Percentiles rank a stretch among this genome's conserved stretches.
phyloP scores from a whole-genome alignment of 2,888 invertebrate species.

The Tanypteryx hageni region DNA sequence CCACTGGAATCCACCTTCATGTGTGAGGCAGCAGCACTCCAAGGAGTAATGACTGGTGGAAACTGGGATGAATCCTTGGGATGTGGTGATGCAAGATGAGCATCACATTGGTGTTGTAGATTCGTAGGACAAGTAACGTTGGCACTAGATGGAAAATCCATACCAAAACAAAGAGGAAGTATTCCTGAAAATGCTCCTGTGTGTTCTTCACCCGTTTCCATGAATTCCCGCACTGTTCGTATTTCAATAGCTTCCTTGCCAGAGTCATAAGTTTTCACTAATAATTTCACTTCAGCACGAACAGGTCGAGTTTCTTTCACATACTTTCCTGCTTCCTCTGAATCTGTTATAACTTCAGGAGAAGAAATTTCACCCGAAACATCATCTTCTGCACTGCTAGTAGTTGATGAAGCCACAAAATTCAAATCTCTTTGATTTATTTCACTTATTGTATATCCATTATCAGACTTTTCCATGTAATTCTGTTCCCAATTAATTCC shows the following conservation, averaged over 20 bases:
- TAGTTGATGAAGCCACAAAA: not conserved
- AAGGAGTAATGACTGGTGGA: not conserved
- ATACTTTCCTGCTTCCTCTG: not conserved
- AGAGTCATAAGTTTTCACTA: conserved; percentile 76
- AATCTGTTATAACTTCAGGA: not conserved
- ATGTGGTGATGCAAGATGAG: not conserved
- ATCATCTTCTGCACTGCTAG: not conserved
- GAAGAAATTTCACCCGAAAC: not conserved
- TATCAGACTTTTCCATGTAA: not conserved
- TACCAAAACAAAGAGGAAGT: conserved; percentile 48
- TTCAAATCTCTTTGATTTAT: not conserved
- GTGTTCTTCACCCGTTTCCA: conserved; percentile 22
- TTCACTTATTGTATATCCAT: not conserved
- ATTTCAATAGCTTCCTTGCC: conserved; percentile 77
- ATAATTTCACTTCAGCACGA: conserved; percentile 76
- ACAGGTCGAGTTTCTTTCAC: not conserved
- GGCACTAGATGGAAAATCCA: not conserved
- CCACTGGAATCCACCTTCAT: not conserved
- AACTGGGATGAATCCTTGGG: not conserved
- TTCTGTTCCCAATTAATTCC: not conserved
- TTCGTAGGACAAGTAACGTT: not conserved
- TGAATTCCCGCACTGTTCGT: conserved; percentile 73
- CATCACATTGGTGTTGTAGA: not conserved
- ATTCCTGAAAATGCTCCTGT: conserved; percentile 42
- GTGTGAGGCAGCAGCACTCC: not conserved